Evolutionary conservation across 2,797 vertebrate species (phyloP).

Genomic region (Menidia menidia): DNA sequence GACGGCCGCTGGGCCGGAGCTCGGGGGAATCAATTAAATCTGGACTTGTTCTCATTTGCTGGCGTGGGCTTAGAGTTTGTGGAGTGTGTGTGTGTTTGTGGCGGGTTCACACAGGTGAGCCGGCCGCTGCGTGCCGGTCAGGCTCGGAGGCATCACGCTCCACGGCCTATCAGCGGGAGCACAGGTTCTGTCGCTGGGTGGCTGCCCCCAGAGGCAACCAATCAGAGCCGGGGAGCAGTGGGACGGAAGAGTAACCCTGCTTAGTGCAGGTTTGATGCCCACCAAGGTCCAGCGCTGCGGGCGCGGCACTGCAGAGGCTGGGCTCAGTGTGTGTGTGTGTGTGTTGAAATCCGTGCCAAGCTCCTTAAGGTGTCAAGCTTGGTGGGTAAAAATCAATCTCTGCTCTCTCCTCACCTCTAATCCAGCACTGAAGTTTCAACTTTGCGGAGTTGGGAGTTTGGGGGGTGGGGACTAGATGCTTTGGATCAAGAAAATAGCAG

Average conservation of each 20-base stretch:
- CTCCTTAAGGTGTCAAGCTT: conserved; percentile 74
- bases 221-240: conserved; percentile 61
- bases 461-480: neutral
- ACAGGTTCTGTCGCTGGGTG: conserved; percentile 64
- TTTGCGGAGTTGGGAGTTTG: conserved; percentile 41
- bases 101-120: conserved; percentile 55
- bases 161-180: conserved; percentile 64
- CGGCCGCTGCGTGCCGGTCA: conserved; percentile 30
- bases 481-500: conserved; percentile 9
- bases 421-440: conserved; percentile 62
- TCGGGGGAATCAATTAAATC: conserved; percentile 48
- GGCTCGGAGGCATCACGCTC: conserved; percentile 56
- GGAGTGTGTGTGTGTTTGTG: conserved; percentile 12
- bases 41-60: conserved; percentile 30
- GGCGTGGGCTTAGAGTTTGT: conserved; percentile 11
- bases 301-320: conserved; percentile 45
- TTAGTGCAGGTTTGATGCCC: conserved; percentile 77
- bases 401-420: conserved; percentile 59
- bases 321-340: conserved; percentile 28
- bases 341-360: conserved; percentile 52
- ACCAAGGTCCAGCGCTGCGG: conserved; percentile 57
- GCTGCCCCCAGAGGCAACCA: conserved; percentile 64
- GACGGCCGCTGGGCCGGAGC: neutral
- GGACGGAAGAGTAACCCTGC: conserved; percentile 65
- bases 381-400: conserved; percentile 71